These are phyloP conservation scores for Dicyrtomina minuta DNA, from an alignment of 2,888 invertebrate species.

Conservation along the genomic window DNA sequence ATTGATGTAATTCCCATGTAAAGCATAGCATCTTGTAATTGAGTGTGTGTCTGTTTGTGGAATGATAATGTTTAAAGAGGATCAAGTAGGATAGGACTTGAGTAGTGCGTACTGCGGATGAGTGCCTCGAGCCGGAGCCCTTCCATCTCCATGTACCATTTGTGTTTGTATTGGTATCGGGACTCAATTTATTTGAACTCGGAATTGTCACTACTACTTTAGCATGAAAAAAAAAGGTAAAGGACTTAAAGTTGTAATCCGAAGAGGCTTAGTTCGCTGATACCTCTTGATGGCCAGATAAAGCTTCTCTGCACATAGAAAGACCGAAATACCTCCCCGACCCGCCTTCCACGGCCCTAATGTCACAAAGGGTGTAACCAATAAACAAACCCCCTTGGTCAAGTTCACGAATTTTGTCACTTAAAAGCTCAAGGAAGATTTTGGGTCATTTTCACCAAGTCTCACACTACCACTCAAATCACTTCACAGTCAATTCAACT, in stretches of 20 bases:
- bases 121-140: too few relatives aligned
- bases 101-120: too few relatives aligned
- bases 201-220: constrained; percentile 12
- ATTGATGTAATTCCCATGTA: too few relatives aligned
- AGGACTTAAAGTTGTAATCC: constrained; percentile 38
- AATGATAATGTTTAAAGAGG: too few relatives aligned
- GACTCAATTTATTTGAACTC: too few relatives aligned
- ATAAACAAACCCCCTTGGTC: constrained; percentile 46
- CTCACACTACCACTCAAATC: background rate
- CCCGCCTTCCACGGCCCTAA: constrained; percentile 52
- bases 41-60: too few relatives aligned
- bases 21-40: too few relatives aligned
- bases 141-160: too few relatives aligned
- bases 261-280: constrained; percentile 36
- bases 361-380: constrained; percentile 53
- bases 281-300: constrained; percentile 42
- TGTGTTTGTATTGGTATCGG: too few relatives aligned
- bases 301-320: constrained; percentile 38
- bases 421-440: constrained; percentile 2
- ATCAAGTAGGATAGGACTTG: too few relatives aligned
- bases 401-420: constrained; percentile 24
- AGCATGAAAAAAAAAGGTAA: constrained; percentile 18
- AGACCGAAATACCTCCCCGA: constrained; percentile 47
- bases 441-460: constrained; percentile 19
- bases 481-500: constrained; percentile 1